Base-by-base conservation (phyloP, 2,113 vertebrate genomes). In the Camelus dromedarius region DNA sequence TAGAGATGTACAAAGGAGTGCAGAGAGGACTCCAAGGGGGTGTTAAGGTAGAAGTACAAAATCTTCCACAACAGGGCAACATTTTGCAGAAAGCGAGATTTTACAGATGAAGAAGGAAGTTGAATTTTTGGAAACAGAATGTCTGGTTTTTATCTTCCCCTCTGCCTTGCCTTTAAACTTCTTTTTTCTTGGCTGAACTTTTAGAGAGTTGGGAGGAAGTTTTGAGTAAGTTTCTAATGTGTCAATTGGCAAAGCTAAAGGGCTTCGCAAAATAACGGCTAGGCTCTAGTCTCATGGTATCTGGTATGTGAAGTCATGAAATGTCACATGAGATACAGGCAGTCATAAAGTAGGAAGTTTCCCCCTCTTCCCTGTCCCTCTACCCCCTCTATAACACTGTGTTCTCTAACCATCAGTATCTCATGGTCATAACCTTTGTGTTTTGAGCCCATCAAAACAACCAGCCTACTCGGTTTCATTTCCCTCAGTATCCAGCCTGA, bases 111-210 rank as follows among this genome's bases (percentile, higher is more conserved):
- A 96, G 15, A 88, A 94, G 19, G 28, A 91, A 77, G 19, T 87
- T 83, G 15, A 28, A 62, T 83, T 89, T 79, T 70, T 54, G 7
- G 42, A 70, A 96, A 83, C 8, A 72, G 58, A 88, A 89, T 86
- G 52, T 83, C 56, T 93, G n/a, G 16, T 80, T 85, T 84, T 89
- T 35, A 95, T 96, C 79, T 95, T 79, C 56, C 10, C 70, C 75
- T 91, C 54, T 92, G 81, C 12, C 22, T 92, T 91, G 54, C 66
- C 54, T 89, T 92, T 85, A 62, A 96, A 89, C 13, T 79, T 77
- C 60, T 94, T 91, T 86, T 89, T 86, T 87, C 70, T 89, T 97
- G 97, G 95, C 85, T 96, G 95, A 93, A 85, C 77, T 97, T 95
- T 94, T 75, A 89, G 84, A 64, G 35, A 89, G 28, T 66, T 89